A percentile compares a stretch with the other conserved stretches of the same genome.
Conservation (phyloP, 1,140 invertebrate species). For the Drosophila yakuba region DNA sequence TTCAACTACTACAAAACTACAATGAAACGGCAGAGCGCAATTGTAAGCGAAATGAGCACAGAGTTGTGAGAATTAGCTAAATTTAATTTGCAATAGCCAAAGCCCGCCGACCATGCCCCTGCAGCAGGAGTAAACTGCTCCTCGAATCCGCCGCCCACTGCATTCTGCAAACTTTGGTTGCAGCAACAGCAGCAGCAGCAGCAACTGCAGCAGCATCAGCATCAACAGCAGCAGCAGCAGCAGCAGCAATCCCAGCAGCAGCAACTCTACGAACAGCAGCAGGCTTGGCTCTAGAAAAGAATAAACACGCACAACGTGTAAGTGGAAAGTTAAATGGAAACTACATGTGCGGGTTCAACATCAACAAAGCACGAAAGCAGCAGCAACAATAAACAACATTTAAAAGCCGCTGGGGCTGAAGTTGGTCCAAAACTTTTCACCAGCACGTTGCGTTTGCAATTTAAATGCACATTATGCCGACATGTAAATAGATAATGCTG, state of each 20-base stretch:
- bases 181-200: conserved; percentile 74
- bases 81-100: conserved; percentile 84
- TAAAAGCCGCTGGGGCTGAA: conserved; percentile 74
- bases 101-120: conserved; percentile 50
- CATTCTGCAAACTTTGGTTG: conserved; percentile 83
- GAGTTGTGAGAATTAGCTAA: conserved; percentile 85
- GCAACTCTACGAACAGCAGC: conserved; percentile 68
- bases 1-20: conserved; percentile 44
- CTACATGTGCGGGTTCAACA: conserved; percentile 61
- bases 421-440: conserved; percentile 45
- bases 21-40: conserved; percentile 79
- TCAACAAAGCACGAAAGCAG: conserved; percentile 39
- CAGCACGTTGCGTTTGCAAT: conserved; percentile 67
- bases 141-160: conserved; percentile 73
- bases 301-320: conserved; percentile 55
- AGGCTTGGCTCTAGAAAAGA: conserved; percentile 71
- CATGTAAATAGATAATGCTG: conserved; percentile 78
- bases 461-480: conserved; percentile 78
- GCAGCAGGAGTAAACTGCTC: conserved; percentile 48
- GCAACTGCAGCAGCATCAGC: conserved; percentile 47
- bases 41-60: conserved; percentile 85
- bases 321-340: conserved; percentile 80
- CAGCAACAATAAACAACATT: conserved; percentile 79
- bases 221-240: conserved; percentile 49
- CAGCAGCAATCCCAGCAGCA: conserved; percentile 29